Conservation (phyloP, 1,140 invertebrate genomes). For the Scaptomyza hsui region DNA sequence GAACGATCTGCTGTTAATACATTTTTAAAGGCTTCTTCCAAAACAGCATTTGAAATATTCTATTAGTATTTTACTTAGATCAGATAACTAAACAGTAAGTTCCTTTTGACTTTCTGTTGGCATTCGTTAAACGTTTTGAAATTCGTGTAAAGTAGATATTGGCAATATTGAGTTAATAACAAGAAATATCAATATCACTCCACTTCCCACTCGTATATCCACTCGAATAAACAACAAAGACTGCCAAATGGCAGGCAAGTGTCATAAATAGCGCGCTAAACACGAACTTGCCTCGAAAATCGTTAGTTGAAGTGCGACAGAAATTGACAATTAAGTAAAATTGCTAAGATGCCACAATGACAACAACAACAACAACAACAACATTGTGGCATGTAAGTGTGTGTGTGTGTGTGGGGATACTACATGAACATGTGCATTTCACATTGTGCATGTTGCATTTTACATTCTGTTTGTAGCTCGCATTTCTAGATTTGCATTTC, state of each 20-base stretch:
- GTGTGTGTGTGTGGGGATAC: conserved; percentile 16
- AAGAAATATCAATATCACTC: conserved; percentile 60
- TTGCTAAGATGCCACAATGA: conserved; percentile 68
- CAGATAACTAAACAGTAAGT: no score
- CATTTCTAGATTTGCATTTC: conserved; percentile 11
- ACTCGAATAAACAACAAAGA: neutral
- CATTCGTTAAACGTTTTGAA: conserved; percentile 54
- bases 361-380: conserved; percentile 20
- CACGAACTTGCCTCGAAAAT: conserved; percentile 71
- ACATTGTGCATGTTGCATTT: conserved; percentile 16
- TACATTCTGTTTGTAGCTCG: conserved; percentile 17
- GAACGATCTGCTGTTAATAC: no score
- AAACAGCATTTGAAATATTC: no score
- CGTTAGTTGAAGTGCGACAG: conserved; percentile 75
- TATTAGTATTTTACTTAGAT: no score
- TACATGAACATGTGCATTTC: conserved; percentile 27
- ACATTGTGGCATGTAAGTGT: no score
- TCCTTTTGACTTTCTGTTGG: neutral
- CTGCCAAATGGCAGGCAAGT: conserved; percentile 51
- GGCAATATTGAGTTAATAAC: conserved; percentile 54
- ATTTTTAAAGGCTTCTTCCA: no score
- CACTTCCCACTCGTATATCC: neutral
- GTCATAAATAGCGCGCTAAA: conserved; percentile 54
- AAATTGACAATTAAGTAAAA: conserved; percentile 78
- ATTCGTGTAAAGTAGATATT: conserved; percentile 61